Evolutionary conservation across 2,113 vertebrate species (phyloP).

Genomic region (Callospermophilus lateralis): DNA sequence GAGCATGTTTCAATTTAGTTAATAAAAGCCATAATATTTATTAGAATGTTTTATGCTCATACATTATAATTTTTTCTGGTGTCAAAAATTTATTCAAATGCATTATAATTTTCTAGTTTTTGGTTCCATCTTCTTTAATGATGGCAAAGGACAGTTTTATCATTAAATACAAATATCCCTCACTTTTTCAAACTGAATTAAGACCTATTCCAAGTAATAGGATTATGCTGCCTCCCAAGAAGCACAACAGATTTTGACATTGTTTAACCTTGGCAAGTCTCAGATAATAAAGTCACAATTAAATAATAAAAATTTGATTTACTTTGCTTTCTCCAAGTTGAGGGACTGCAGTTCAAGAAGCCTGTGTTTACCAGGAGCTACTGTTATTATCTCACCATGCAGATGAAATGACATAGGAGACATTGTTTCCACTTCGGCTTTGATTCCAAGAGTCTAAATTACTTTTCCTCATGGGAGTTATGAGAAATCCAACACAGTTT

Average conservation of each 20-base stretch:
- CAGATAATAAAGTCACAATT: neutral
- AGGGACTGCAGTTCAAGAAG: neutral
- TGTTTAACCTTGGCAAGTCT: neutral
- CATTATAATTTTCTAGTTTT: neutral
- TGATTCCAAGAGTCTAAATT: neutral
- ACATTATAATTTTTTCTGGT: neutral
- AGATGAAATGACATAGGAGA: neutral
- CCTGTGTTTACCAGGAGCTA: neutral
- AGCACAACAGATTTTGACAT: neutral
- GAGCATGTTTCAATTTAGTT: neutral
- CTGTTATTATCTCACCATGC: neutral
- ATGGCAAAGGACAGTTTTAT: neutral
- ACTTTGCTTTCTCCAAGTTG: neutral
- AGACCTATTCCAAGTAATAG: neutral
- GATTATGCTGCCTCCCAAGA: neutral
- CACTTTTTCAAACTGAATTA: neutral
- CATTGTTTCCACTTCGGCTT: constrained; percentile 45
- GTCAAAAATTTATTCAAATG: neutral
- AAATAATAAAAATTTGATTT: neutral
- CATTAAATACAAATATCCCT: neutral
- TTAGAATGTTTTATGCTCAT: neutral
- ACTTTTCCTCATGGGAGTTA: neutral
- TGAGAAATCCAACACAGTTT: constrained; percentile 56
- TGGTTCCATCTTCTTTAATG: constrained; percentile 30
- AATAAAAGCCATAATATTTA: neutral